A percentile compares a stretch with the other conserved stretches of the same genome.
Conservation (phyloP, 1,140 invertebrate species). For the Pomacea maculata region DNA sequence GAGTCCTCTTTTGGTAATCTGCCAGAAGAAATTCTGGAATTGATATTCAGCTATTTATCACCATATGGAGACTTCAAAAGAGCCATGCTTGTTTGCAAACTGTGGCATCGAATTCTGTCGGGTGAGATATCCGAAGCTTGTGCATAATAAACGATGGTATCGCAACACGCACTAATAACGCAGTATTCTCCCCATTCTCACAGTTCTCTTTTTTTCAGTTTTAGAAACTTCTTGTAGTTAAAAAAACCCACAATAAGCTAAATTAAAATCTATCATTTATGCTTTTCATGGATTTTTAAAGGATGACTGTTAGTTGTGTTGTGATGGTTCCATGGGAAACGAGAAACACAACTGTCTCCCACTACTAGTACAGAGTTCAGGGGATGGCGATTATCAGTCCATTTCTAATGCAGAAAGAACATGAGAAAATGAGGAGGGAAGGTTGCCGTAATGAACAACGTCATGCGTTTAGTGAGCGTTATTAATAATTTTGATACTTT, state of each 20-base stretch:
- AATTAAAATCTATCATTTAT: too few species aligned
- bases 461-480: neutral
- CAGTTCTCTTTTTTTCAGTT: neutral
- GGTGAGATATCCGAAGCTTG: slow-evolving; percentile 71
- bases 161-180: too few species aligned
- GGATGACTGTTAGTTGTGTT: too few species aligned
- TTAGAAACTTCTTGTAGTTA: neutral
- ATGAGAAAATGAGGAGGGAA: neutral
- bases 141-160: too few species aligned
- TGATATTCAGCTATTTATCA: slow-evolving; percentile 86
- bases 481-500: neutral
- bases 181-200: neutral
- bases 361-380: too few species aligned
- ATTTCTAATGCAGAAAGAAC: neutral
- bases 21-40: slow-evolving; percentile 92
- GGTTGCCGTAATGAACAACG: neutral
- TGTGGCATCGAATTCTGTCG: slow-evolving; percentile 82
- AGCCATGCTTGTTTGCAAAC: slow-evolving; percentile 84
- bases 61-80: slow-evolving; percentile 89
- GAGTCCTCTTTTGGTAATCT: too few species aligned
- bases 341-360: too few species aligned
- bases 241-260: too few species aligned
- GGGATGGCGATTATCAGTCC: neutral
- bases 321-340: too few species aligned
- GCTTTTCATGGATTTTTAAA: too few species aligned